Evolutionary conservation across 2,888 invertebrate species (phyloP).

Genomic region (Drosophila gaucha): DNA sequence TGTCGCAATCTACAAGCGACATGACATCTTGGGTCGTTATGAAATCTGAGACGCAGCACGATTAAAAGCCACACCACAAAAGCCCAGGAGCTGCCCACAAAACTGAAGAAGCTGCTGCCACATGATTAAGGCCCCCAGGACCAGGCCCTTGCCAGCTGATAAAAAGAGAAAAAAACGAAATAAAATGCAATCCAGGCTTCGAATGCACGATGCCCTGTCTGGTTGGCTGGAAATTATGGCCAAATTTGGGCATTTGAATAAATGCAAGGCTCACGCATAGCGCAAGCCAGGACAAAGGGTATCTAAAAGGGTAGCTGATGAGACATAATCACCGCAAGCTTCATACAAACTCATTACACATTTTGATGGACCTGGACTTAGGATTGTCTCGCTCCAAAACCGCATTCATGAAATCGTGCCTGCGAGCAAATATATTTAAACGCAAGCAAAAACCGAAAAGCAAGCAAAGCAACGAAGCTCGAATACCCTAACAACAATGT

Average conservation of each 20-base stretch:
- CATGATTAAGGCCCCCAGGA: slow-evolving; percentile 34
- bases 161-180: not conserved
- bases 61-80: slow-evolving; percentile 42
- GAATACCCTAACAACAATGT: slow-evolving; percentile 3
- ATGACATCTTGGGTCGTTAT: slow-evolving; percentile 26
- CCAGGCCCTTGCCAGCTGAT: slow-evolving; percentile 23
- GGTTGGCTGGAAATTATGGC: no score
- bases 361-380: slow-evolving; percentile 37
- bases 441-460: slow-evolving; percentile 22
- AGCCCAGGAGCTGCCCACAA: slow-evolving; percentile 46
- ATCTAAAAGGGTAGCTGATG: slow-evolving; percentile 6
- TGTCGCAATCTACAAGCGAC: slow-evolving; percentile 50
- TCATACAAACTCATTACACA: slow-evolving; percentile 39
- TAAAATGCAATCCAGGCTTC: not conserved
- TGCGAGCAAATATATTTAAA: slow-evolving; percentile 19
- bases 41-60: slow-evolving; percentile 67
- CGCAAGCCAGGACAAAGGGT: slow-evolving; percentile 11
- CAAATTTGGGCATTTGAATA: slow-evolving; percentile 15
- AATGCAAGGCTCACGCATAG: slow-evolving; percentile 20
- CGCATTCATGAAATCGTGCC: slow-evolving; percentile 51
- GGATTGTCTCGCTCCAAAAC: slow-evolving; percentile 40
- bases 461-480: not conserved
- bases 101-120: slow-evolving; percentile 26
- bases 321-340: slow-evolving; percentile 25
- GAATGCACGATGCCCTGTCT: slow-evolving; percentile 36